Evolutionary conservation across 2,113 vertebrate genomes (phyloP).

Genomic region (Prionailurus bengalensis): DNA sequence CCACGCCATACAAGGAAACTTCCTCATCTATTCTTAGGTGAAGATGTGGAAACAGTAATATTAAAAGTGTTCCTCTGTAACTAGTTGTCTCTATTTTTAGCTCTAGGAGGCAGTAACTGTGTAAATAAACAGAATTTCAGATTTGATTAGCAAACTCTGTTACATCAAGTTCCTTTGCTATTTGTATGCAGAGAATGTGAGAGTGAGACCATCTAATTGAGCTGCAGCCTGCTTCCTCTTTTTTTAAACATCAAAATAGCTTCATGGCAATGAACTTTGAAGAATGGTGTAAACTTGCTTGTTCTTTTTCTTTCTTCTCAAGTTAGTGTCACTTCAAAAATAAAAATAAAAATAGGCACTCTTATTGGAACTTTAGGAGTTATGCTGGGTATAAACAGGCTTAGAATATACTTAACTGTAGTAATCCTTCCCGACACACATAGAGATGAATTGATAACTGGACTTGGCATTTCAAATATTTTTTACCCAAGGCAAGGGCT

Average conservation of each 20-base stretch:
- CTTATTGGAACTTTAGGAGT: constrained; percentile 73
- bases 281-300: constrained; percentile 63
- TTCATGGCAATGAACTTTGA: constrained; percentile 69
- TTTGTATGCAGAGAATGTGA: constrained; percentile 57
- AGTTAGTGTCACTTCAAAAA: constrained; percentile 78
- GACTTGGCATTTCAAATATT: constrained; percentile 83
- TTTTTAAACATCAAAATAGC: constrained; percentile 52
- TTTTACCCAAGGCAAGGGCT: constrained; percentile 81
- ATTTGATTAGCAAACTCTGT: constrained; percentile 26
- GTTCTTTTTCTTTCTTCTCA: constrained; percentile 62
- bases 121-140: constrained; percentile 66
- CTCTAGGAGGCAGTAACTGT: not conserved
- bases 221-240: constrained; percentile 36
- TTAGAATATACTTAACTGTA: constrained; percentile 77
- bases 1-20: not conserved
- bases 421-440: constrained; percentile 76
- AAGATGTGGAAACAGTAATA: not conserved
- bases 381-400: constrained; percentile 70
- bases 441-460: constrained; percentile 74
- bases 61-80: constrained; percentile 1
- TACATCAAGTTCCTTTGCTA: not conserved
- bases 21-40: not conserved
- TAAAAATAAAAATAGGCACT: constrained; percentile 76
- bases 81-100: constrained; percentile 34
- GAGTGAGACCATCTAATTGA: constrained; percentile 39